Conservation (phyloP, 2,113 vertebrate genomes). For the Podiceps cristatus region DNA sequence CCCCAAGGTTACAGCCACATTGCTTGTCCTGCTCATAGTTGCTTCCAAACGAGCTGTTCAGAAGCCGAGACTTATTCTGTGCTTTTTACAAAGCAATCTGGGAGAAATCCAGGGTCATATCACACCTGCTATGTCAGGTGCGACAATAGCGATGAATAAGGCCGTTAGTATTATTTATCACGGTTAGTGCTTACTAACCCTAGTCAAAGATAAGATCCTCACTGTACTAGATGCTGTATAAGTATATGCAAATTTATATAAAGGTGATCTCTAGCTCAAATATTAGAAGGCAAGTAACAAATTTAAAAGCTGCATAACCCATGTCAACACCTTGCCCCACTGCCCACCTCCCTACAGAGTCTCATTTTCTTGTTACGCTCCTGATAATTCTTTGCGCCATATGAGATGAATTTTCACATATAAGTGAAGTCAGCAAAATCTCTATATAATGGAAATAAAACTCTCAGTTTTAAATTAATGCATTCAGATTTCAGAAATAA, state of each 20-base stretch:
- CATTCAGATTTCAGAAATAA: not conserved
- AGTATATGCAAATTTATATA: not conserved
- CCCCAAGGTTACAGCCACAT: slow-evolving; percentile 7
- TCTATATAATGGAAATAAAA: not conserved
- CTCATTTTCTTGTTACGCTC: not conserved
- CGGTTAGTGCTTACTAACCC: not conserved
- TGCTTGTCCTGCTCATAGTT: not conserved
- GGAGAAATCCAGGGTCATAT: not conserved
- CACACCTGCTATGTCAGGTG: not conserved
- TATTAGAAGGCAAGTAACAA: not conserved
- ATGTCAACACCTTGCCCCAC: not conserved
- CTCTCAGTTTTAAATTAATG: not conserved
- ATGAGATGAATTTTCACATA: not conserved
- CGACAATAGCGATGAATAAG: not conserved
- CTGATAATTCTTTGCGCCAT: not conserved
- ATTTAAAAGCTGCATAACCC: not conserved
- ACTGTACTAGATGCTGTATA: not conserved
- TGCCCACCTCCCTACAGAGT: not conserved
- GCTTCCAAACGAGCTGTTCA: not conserved
- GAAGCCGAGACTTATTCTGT: not conserved
- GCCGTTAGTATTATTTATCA: not conserved
- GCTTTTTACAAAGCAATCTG: not conserved
- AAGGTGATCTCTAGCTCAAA: not conserved
- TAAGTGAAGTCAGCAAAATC: not conserved
- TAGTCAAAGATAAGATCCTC: not conserved